Conservation (phyloP, 2,888 invertebrate genomes). For the Cryptosula pallasiana region DNA sequence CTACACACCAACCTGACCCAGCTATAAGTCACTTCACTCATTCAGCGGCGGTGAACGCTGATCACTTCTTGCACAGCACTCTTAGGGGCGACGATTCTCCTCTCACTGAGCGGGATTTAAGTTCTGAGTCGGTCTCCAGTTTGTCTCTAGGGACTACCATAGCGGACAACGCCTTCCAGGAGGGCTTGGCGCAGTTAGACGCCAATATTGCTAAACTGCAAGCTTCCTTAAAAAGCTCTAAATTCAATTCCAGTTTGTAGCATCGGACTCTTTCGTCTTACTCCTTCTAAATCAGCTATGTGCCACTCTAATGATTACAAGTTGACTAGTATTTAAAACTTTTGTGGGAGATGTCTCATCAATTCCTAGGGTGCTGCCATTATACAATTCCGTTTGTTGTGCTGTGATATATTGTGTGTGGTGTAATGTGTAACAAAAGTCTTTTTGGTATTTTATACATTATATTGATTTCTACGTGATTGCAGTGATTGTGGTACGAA, state of each 20-base stretch:
- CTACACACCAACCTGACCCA: too few species aligned
- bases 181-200: conserved; percentile 42
- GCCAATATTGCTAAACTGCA: conserved; percentile 42
- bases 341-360: too few species aligned
- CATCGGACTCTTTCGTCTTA: not conserved
- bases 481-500: too few species aligned
- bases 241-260: not conserved
- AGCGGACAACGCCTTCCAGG: conserved; percentile 39
- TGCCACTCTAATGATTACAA: not conserved
- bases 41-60: too few species aligned
- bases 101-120: not conserved
- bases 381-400: too few species aligned
- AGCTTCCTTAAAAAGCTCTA: conserved; percentile 33
- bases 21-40: too few species aligned
- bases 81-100: not conserved
- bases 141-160: conserved; percentile 32
- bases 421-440: too few species aligned
- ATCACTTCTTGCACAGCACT: not conserved
- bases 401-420: too few species aligned
- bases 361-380: too few species aligned
- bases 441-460: too few species aligned
- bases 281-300: not conserved
- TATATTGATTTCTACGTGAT: too few species aligned
- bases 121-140: not conserved
- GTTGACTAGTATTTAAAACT: too few species aligned